Evolutionary conservation across 1,140 invertebrate species (phyloP).

Genomic region (Cotesia typhae): DNA sequence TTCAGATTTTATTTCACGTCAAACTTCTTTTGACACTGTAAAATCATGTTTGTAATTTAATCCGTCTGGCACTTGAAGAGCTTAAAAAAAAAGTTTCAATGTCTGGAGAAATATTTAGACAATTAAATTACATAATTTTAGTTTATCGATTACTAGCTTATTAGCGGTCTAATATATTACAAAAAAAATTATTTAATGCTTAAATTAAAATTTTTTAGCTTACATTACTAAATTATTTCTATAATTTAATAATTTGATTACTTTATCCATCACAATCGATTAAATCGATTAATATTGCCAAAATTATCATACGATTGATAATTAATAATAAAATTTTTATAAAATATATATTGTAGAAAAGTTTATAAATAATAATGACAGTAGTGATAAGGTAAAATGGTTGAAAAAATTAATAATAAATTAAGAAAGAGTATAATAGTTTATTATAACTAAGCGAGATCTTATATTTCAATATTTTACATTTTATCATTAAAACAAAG

Average conservation of each 20-base stretch:
- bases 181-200: too few species aligned
- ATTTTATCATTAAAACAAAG: constrained; percentile 38
- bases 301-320: background rate
- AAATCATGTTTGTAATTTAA: too few species aligned
- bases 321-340: constrained; percentile 8
- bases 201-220: background rate
- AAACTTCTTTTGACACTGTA: too few species aligned
- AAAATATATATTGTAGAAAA: background rate
- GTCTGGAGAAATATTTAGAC: too few species aligned
- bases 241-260: background rate
- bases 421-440: constrained; percentile 14
- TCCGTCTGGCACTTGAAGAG: too few species aligned
- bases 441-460: constrained; percentile 39
- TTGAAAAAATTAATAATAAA: constrained; percentile 11
- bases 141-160: too few species aligned
- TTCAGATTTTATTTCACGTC: too few species aligned
- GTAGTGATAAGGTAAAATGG: background rate
- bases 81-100: too few species aligned
- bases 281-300: background rate
- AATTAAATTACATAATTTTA: too few species aligned
- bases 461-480: constrained; percentile 40
- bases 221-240: background rate
- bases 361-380: too few species aligned
- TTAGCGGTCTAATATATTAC: too few species aligned
- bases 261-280: background rate